These are phyloP conservation scores for Arge pagana DNA, from an alignment of 2,888 invertebrate species.

Conservation along the genomic window DNA sequence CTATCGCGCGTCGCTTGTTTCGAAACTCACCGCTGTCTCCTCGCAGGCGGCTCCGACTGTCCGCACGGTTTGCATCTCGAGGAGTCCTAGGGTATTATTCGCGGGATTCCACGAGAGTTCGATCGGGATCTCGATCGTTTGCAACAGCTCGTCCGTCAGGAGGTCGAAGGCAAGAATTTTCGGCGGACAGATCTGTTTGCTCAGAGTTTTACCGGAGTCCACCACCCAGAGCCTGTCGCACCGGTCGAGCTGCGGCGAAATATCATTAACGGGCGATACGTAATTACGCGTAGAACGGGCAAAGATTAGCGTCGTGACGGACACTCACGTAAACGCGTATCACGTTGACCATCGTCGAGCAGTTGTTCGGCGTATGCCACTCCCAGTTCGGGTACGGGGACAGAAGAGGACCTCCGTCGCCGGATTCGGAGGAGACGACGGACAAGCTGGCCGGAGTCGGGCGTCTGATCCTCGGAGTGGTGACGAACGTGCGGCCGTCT, in stretches of 20 bases:
- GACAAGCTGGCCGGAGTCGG: conserved; percentile 75
- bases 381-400: conserved; percentile 68
- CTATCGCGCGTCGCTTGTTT: not conserved
- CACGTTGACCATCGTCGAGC: conserved; percentile 72
- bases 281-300: too few species aligned
- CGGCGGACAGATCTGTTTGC: conserved; percentile 66
- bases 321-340: conserved; percentile 71
- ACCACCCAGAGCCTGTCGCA: conserved; percentile 71
- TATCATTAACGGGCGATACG: too few species aligned
- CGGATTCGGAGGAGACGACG: conserved; percentile 57
- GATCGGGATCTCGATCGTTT: not conserved
- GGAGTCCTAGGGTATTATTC: conserved; percentile 26
- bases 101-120: not conserved
- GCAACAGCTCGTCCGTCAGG: conserved; percentile 43
- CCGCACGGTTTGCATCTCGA: conserved; percentile 42
- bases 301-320: not conserved
- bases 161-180: conserved; percentile 74
- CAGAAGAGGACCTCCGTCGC: conserved; percentile 59
- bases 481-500: conserved; percentile 63
- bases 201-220: conserved; percentile 67
- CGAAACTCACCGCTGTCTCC: conserved; percentile 32
- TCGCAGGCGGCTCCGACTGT: conserved; percentile 28
- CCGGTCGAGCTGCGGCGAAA: conserved; percentile 71
- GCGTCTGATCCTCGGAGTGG: conserved; percentile 64
- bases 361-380: conserved; percentile 65